Base-by-base conservation (phyloP, 1,140 invertebrate species). In the Ceratitis capitata region DNA sequence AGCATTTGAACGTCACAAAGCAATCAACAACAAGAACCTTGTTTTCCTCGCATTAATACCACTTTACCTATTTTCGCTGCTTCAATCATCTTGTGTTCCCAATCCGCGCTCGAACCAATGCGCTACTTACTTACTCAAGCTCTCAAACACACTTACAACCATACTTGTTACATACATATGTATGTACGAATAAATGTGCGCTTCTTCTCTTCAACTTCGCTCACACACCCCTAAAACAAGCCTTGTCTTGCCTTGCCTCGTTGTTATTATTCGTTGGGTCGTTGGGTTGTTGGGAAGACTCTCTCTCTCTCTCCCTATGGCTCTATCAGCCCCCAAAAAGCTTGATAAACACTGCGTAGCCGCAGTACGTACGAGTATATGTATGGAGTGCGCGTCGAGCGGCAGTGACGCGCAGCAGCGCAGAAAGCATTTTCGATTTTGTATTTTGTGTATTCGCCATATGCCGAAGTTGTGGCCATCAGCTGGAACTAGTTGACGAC, bases 401-500 rank as follows among this genome's bases (percentile, higher is more conserved):
- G 39, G 39, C 39, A 78, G 69, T 78, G 69, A 78, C 69, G 69
- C 69, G 69, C 69, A 12, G n/a, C 69, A 45, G 69, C 69, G 69
- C 69, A 45, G 69, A 78, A 78, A 78, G 39, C 26, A 23, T 78
- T 78, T 78, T 45, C 69, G 42, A 78, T 78, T 78, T 78, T 78
- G 69, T 45, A n/a, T 56, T 19, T 53, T 53, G n/a, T 19, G 39
- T 74, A 74, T 42, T 26, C 69, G 39, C 39, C 26, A 56, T 56
- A 47, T 78, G 19, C 35, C 69, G 69, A 78, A 78, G 69, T 78
- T 78, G 69, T 39, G 69, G 42, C 69, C 69, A 78, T 45, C 69
- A 78, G 69, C 69, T 78, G 69, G 69, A 78, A 78, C 39, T 78
- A 78, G 69, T 78, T 78, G 35, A 78, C 39, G 69, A 39, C 69